phyloP scores from a whole-genome alignment of 2,888 invertebrate species.

The Chrysolina oricalcia region DNA sequence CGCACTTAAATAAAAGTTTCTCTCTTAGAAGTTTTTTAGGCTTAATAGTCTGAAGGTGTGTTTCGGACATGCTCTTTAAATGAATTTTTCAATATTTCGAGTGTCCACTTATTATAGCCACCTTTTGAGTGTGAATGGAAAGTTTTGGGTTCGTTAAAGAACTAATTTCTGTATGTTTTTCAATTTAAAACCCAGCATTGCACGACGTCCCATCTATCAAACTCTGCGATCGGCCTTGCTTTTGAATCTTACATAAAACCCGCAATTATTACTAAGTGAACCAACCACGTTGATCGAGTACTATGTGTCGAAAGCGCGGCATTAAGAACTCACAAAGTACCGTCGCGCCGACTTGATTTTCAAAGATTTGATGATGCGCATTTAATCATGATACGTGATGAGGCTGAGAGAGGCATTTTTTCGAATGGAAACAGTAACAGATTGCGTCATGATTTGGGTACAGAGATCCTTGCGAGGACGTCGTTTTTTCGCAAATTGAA shows the following conservation, averaged over 20 bases:
- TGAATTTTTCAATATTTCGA: too few relatives aligned
- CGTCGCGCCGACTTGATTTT: neutral
- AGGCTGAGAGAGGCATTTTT: neutral
- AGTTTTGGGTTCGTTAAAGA: neutral
- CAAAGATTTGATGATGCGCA: slow-evolving; percentile 12
- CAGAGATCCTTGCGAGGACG: neutral
- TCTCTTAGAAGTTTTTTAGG: too few relatives aligned
- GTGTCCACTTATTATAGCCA: too few relatives aligned
- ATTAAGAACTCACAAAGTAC: neutral
- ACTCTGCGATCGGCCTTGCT: slow-evolving; percentile 12
- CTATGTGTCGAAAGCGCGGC: slow-evolving; percentile 7
- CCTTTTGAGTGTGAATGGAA: neutral
- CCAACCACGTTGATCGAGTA: neutral
- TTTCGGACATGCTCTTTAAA: too few relatives aligned
- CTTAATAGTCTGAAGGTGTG: too few relatives aligned
- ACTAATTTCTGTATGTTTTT: neutral
- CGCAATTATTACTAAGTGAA: slow-evolving; percentile 2
- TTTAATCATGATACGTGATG: slow-evolving; percentile 6
- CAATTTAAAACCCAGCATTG: neutral
- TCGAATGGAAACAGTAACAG: slow-evolving; percentile 1
- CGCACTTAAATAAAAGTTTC: too few relatives aligned
- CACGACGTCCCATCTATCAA: neutral
- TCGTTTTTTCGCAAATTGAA: neutral
- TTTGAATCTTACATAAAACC: slow-evolving; percentile 11
- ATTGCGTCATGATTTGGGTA: neutral